A percentile compares a stretch with the other conserved stretches of the same genome.
These are phyloP conservation scores for Acleris laterana DNA, from an alignment of 2,888 invertebrate genomes.

Conservation along the genomic window DNA sequence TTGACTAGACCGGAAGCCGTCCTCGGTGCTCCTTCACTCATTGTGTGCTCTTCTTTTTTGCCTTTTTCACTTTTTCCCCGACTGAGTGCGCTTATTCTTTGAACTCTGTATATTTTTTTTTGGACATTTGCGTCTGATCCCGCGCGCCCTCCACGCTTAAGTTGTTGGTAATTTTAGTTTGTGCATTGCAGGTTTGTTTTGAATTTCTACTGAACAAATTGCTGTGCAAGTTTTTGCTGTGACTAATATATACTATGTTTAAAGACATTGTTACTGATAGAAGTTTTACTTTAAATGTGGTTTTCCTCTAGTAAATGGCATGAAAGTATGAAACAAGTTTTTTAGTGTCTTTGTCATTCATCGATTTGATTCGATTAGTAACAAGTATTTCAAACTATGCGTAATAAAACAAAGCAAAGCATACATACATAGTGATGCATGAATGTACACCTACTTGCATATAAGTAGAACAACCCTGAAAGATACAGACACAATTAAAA, in stretches of 20 bases:
- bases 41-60: constrained; percentile 66
- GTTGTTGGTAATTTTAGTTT: constrained; percentile 38
- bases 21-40: constrained; percentile 62
- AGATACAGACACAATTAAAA: constrained; percentile 3
- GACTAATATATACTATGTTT: neutral
- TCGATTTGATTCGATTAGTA: too few relatives aligned
- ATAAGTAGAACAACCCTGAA: neutral
- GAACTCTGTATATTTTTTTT: constrained; percentile 62
- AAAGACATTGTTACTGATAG: too few relatives aligned
- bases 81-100: constrained; percentile 61
- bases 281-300: too few relatives aligned
- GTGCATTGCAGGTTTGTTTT: constrained; percentile 21
- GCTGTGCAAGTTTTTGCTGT: constrained; percentile 10
- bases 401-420: too few relatives aligned
- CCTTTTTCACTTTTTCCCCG: constrained; percentile 62
- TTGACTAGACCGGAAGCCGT: constrained; percentile 65
- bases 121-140: constrained; percentile 67
- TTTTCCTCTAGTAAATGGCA: too few relatives aligned
- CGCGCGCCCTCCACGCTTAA: constrained; percentile 47
- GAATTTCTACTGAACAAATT: constrained; percentile 16
- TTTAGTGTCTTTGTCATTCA: too few relatives aligned
- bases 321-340: too few relatives aligned
- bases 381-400: too few relatives aligned
- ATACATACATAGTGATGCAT: too few relatives aligned
- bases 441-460: too few relatives aligned